phyloP scores from a whole-genome alignment of 2,113 vertebrate species.

The Okapia johnstoni region DNA sequence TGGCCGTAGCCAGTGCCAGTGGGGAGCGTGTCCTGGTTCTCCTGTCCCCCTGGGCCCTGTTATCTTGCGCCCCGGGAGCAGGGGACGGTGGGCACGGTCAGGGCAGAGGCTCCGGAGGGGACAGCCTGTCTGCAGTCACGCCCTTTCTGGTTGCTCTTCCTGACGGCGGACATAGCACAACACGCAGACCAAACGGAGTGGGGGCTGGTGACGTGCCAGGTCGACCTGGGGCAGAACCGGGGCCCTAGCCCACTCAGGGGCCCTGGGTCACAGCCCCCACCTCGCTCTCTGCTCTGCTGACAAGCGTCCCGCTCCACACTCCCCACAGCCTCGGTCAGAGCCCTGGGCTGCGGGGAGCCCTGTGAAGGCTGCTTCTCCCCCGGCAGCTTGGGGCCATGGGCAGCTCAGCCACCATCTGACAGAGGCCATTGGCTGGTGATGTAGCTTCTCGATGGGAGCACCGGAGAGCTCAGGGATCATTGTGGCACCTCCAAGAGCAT shows the following conservation, averaged over 20 bases:
- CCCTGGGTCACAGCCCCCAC: neutral
- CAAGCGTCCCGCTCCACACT: accelerated
- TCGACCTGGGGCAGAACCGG: neutral
- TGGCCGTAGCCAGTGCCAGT: neutral
- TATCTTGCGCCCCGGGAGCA: accelerated
- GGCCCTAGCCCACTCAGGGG: neutral
- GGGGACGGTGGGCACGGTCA: accelerated
- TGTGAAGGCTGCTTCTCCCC: neutral
- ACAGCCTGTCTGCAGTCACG: accelerated
- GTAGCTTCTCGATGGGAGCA: neutral
- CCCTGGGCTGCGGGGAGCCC: neutral
- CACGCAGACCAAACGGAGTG: accelerated
- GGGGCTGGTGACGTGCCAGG: accelerated
- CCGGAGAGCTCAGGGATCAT: neutral
- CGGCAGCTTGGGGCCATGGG: neutral
- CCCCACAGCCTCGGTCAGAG: accelerated
- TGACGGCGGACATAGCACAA: accelerated
- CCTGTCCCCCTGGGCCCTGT: accelerated
- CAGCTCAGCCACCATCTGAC: neutral
- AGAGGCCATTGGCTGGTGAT: neutral
- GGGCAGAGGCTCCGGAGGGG: accelerated
- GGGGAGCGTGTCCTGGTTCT: neutral
- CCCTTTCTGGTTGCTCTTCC: neutral
- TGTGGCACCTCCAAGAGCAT: neutral
- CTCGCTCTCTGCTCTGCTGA: neutral